Evolutionary conservation across 2,797 vertebrate species (phyloP), one percentile per base, ranked within the genome.

Genomic region (Xiphophorus birchmanni): DNA sequence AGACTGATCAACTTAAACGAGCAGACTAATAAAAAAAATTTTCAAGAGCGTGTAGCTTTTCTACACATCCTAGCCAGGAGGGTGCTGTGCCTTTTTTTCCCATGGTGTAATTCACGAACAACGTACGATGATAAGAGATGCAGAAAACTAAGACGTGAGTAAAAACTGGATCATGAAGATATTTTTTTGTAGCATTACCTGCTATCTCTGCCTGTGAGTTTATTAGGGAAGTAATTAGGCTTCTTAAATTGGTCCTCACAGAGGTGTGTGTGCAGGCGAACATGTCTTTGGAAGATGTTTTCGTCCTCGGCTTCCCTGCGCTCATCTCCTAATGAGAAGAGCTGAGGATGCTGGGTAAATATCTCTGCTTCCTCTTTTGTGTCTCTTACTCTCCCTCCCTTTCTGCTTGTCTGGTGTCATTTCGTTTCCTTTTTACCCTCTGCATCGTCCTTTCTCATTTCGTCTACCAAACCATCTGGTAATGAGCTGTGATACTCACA

Each of bases 221-320:
- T 89, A 89, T 93, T 91, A 90, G 84, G 80, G 80, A 88, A 90
- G 89, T 88, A 94, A 94, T 95, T 91, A 94, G 74, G 76, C 84
- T 56, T 78, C 75, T 84, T 87, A 91, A 92, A 94, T 90, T 85
- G 82, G 85, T 86, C 85, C 85, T 90, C 79, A 80, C 83, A 84
- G 82, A 91, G 81, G 82, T 83, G 84, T 79, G 71, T 78, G 67
- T 75, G 83, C 56, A 44, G 32, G 74, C 69, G 52, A 81, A 87
- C 15, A 60, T 76, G 76, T 81, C 80, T 83, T 73, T 52, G 79
- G 82, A 87, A 80, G 82, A 84, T 88, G 82, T 87, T 90, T 88
- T 90, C 52, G 48, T 84, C 84, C 79, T 80, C 69, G 74, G 82
- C 81, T 77, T 84, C 75, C 81, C 63, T 54, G 82, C n/a, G 87